Evolutionary conservation across 2,113 vertebrate genomes (phyloP).

Genomic region (Chaetodon auriga): DNA sequence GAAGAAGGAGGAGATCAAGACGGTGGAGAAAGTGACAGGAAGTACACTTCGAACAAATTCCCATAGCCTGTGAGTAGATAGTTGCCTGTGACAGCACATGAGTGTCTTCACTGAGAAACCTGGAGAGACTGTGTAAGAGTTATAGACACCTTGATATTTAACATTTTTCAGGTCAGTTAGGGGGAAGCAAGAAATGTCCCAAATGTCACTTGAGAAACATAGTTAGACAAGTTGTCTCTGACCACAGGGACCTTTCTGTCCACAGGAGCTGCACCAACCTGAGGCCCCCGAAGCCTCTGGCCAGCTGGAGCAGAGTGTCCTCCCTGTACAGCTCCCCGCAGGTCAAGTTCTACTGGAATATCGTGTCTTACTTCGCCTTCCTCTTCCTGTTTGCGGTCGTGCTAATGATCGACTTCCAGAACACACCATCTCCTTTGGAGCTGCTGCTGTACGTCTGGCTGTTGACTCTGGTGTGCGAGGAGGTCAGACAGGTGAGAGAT

Average conservation of each 20-base stretch:
- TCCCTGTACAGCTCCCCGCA: conserved; percentile 88
- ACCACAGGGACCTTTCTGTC: conserved; percentile 12
- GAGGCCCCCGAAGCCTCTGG: conserved; percentile 58
- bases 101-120: neutral
- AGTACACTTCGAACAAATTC: conserved; percentile 29
- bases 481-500: conserved; percentile 90
- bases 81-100: neutral
- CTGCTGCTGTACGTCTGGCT: conserved; percentile 93
- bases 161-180: neutral
- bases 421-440: conserved; percentile 86
- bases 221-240: neutral
- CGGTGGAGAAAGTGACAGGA: conserved; percentile 62
- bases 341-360: conserved; percentile 94
- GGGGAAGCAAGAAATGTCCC: neutral
- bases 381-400: conserved; percentile 93
- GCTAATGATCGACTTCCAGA: conserved; percentile 95
- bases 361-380: conserved; percentile 93
- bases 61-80: conserved; percentile 58
- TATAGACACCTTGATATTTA: neutral
- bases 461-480: conserved; percentile 92
- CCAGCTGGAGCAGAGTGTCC: conserved; percentile 74
- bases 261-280: conserved; percentile 32
- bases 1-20: conserved; percentile 67
- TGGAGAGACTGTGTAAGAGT: neutral
- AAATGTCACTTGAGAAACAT: neutral